A percentile compares a stretch with the other conserved stretches of the same genome.
These are phyloP conservation scores for Latrodectus hesperus DNA, from an alignment of 2,888 invertebrate species.

Conservation along the genomic window DNA sequence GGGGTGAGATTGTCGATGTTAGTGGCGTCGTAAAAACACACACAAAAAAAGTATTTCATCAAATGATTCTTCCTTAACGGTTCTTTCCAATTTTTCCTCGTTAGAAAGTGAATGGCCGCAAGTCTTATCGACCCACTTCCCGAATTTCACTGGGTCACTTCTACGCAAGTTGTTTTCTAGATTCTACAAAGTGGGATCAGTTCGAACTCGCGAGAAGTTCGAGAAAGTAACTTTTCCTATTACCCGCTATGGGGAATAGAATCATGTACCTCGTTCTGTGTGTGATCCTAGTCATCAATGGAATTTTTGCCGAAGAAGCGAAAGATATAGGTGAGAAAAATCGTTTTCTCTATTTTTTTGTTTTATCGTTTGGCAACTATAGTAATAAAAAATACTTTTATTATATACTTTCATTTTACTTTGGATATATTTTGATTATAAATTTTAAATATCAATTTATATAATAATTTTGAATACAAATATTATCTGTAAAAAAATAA, in stretches of 20 bases:
- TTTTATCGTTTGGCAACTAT: neutral
- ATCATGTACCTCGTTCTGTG: constrained; percentile 11
- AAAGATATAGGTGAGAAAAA: constrained; percentile 22
- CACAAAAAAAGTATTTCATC: constrained; percentile 38
- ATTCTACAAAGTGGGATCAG: constrained; percentile 10
- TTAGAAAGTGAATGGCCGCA: constrained; percentile 61
- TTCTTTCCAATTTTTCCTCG: constrained; percentile 48
- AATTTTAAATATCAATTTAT: too few relatives aligned
- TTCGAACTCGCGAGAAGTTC: constrained; percentile 16
- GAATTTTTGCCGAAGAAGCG: constrained; percentile 15
- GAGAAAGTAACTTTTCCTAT: constrained; percentile 38
- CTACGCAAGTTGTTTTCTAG: constrained; percentile 13
- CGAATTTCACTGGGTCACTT: constrained; percentile 51
- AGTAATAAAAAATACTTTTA: neutral
- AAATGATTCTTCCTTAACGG: constrained; percentile 53
- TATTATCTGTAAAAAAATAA: too few relatives aligned
- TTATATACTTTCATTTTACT: neutral
- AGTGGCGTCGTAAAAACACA: constrained; percentile 42
- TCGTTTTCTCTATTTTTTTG: neutral
- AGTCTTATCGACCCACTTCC: constrained; percentile 49
- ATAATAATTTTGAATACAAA: too few relatives aligned
- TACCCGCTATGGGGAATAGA: constrained; percentile 29
- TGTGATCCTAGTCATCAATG: constrained; percentile 15
- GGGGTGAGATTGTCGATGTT: neutral
- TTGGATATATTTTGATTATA: too few relatives aligned